These are phyloP conservation scores for Drepana arcuata DNA, from an alignment of 1,140 invertebrate genomes.

Conservation along the genomic window DNA sequence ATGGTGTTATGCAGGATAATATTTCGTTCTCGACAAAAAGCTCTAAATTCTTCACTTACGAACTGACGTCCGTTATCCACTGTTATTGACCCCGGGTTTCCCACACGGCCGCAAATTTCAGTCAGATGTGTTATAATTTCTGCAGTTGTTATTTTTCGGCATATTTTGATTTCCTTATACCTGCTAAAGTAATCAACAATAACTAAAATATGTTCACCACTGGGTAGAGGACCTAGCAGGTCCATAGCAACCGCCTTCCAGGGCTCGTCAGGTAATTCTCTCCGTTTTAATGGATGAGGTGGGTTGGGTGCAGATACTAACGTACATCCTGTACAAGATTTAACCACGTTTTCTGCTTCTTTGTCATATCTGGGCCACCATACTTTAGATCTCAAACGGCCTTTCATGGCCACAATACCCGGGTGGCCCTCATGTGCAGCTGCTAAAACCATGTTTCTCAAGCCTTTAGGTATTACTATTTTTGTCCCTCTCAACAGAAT, in stretches of 20 bases:
- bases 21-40: constrained; percentile 4
- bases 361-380: constrained; percentile 59
- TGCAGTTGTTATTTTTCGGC: constrained; percentile 1
- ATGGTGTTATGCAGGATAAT: constrained; percentile 14
- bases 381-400: constrained; percentile 10
- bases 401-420: constrained; percentile 61
- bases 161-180: constrained; percentile 16
- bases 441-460: constrained; percentile 20
- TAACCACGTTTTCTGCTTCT: constrained; percentile 50
- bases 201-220: constrained; percentile 11
- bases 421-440: constrained; percentile 67
- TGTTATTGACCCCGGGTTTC: constrained; percentile 12
- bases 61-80: constrained; percentile 19
- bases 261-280: constrained; percentile 8
- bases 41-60: constrained; percentile 12
- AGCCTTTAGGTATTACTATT: constrained; percentile 23
- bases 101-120: constrained; percentile 10
- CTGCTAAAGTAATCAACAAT: constrained; percentile 16
- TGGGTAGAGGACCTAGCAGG: constrained; percentile 13
- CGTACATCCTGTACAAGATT: constrained; percentile 57
- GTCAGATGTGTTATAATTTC: constrained; percentile 8
- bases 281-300: constrained; percentile 13
- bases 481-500: constrained; percentile 15
- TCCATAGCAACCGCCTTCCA: constrained; percentile 20
- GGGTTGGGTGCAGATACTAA: constrained; percentile 10